Conservation (phyloP, 2,797 vertebrate genomes). For the Mus spretus region DNA sequence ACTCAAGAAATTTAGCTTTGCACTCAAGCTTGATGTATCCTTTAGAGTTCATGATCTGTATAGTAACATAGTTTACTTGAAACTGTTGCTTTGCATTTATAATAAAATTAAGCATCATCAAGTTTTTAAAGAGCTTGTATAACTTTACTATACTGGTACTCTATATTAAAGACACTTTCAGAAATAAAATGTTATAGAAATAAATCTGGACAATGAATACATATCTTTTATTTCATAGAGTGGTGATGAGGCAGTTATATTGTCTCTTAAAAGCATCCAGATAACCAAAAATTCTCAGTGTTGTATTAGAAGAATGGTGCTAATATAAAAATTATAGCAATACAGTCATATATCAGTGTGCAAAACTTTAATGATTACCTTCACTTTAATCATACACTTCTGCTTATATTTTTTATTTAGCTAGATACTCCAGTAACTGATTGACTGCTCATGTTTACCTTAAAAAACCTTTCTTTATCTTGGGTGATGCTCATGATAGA, state of each 20-base stretch:
- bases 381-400: constrained; percentile 75
- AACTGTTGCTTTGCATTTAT: constrained; percentile 63
- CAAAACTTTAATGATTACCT: constrained; percentile 69
- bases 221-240: constrained; percentile 83
- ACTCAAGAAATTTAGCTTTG: neutral
- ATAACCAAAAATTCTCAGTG: constrained; percentile 79
- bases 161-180: constrained; percentile 76
- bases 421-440: constrained; percentile 62
- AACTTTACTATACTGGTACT: constrained; percentile 75
- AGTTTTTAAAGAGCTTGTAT: constrained; percentile 70
- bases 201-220: constrained; percentile 83
- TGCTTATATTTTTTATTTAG: constrained; percentile 59
- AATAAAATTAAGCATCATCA: constrained; percentile 36
- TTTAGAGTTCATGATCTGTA: constrained; percentile 52
- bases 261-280: constrained; percentile 84
- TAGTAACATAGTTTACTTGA: constrained; percentile 52
- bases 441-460: constrained; percentile 56
- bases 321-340: constrained; percentile 85
- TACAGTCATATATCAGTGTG: constrained; percentile 77
- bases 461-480: constrained; percentile 62
- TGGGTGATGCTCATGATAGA: constrained; percentile 38
- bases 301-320: constrained; percentile 85
- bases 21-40: constrained; percentile 47
- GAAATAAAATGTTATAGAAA: constrained; percentile 80
- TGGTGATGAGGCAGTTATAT: constrained; percentile 80